Percentiles rank a stretch among this genome's conserved stretches.
Conservation (phyloP, 2,113 vertebrate species). For the Oryctolagus cuniculus region mOryCun1.1 NC_091432.1:45976501-45977000, state of each 20-base stretch:
- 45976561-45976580: not conserved
- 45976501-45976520: not conserved
- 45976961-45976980: not conserved
- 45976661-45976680: not conserved
- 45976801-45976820: not conserved
- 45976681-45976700: not conserved
- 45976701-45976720: not conserved
- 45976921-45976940: not conserved
- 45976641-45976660: not conserved
- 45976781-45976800: not conserved
- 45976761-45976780: not conserved
- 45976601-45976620: not conserved
- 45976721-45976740: not conserved
- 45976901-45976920: not conserved
- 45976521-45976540: not conserved
- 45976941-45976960: not conserved
- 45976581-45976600: not conserved
- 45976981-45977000: conserved; percentile 15
- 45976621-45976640: not conserved
- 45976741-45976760: not conserved
- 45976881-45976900: not conserved
- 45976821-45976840: not conserved
- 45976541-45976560: not conserved
- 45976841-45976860: not conserved
- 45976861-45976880: not conserved